Evolutionary conservation across 1,140 invertebrate genomes (phyloP), one percentile per base, ranked within the genome.

Genomic region (Pogonomyrmex barbatus): DNA sequence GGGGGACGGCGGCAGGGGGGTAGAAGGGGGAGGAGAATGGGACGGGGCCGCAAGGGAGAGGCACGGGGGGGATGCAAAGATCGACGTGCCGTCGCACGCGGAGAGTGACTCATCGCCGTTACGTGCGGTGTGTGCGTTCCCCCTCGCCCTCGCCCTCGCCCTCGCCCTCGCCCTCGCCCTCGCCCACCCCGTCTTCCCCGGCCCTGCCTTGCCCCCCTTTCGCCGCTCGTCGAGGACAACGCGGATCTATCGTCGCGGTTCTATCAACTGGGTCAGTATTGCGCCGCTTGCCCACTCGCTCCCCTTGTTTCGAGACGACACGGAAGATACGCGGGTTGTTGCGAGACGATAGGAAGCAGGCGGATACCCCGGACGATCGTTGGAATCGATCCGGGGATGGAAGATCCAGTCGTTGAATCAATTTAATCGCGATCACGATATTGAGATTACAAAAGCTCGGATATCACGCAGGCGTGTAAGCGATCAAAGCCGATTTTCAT

Each of bases 21-120:
- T 58, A 2, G 47, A 78, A 67, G 88, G 45, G 81, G 42, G 50
- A 76, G 65, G 39, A 8, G 71, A 52, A 58, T 24, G 50, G 75
- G 45, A 87, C 54, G 65, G 77, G 70, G 24, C 30, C 10, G 54
- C 8, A 0, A 24, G 71, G 24, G n/a, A 83, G 33, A 47, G n/a
- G 30, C 77, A 50, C 50, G 83, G 75, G 60, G 75, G 60, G 68
- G 50, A 52, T 52, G 62, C 63, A 54, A 56, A 56, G 85, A 90
- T 84, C 89, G 88, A 90, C 88, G 86, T 84, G 83, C 76, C 75
- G 60, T 82, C 79, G 79, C 54, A 60, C 58, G 71, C 58, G 56
- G 86, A 60, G 54, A 90, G 79, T 89, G 89, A 87, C 67, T 88
- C 90, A 89, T 54, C 68, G 83, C 33, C 9, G 73, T 84, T 87